These are phyloP conservation scores for Ophion costatus DNA, from an alignment of 2,888 invertebrate genomes.

Conservation along the genomic window DNA sequence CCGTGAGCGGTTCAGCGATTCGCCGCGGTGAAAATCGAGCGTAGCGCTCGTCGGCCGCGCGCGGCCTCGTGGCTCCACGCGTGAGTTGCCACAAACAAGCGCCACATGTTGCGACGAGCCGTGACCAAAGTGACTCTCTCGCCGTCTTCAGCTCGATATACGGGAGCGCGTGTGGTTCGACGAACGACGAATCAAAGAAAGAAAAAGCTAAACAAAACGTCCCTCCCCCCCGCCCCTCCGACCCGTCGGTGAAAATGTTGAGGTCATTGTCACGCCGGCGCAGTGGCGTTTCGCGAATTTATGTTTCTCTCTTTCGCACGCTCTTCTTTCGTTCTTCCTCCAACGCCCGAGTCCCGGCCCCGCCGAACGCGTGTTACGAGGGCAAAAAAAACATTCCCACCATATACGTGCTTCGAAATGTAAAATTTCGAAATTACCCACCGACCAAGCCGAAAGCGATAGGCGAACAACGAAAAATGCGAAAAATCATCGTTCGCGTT, in stretches of 20 bases:
- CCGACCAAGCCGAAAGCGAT: too few relatives aligned
- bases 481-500: background rate
- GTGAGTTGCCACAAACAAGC: background rate
- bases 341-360: too few relatives aligned
- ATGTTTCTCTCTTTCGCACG: too few relatives aligned
- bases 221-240: too few relatives aligned
- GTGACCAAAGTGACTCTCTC: background rate
- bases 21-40: constrained; percentile 6
- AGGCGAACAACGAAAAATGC: background rate
- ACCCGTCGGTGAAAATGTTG: background rate
- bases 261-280: constrained; percentile 18
- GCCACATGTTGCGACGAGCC: background rate
- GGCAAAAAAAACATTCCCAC: background rate
- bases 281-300: background rate
- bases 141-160: constrained; percentile 8
- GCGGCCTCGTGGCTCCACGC: background rate
- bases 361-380: too few relatives aligned
- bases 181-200: constrained; percentile 14
- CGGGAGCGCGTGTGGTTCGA: constrained; percentile 15
- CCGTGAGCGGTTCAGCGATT: background rate
- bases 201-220: background rate
- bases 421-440: background rate
- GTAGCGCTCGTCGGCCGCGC: constrained; percentile 3
- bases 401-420: background rate
- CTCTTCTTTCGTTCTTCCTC: too few relatives aligned